Base-by-base conservation (phyloP, 2,797 vertebrate genomes). In the Falco rusticolus region DNA sequence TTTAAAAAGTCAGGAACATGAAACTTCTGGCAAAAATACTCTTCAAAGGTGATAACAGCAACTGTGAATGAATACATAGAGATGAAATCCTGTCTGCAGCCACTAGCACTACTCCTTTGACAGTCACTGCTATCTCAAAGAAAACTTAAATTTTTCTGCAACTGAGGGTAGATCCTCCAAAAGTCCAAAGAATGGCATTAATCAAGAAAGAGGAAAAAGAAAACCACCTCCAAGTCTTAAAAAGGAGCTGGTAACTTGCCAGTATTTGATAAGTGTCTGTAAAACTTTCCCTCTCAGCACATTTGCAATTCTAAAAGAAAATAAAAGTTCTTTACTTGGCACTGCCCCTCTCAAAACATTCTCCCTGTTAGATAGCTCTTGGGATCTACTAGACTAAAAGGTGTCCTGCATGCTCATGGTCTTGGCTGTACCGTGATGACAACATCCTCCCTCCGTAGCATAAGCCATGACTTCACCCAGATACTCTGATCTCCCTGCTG, bases 41-140 rank as follows among this genome's bases (percentile, higher is more conserved):
- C 45, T 87, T 74, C 78, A 87, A 94, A 95, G 72, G n/a, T 80
- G 89, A 56, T 59, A 96, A 95, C 47, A 88, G 47, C 81, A 95
- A 76, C 95, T 74, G 71, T 94, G 94, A 95, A 94, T 75, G 71
- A 89, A 83, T 59, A 76, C 21, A n/a, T 51, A 34, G 51, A 87
- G 82, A 94, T 84, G 10, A 93, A 96, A 89, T 87, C 25, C 64
- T 70, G 28, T 78, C 48, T 94, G 50, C 37, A 94, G 41, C 43
- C 59, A 37, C 34, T n/a, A 59, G 28, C 11, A 37, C 66, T 68
- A 9, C 28, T 91, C 13, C 47, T 87, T 83, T 88, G 34, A 39
- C 31, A 63, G 65, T 28, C 51, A 59, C 47, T 31, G 48, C 19
- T 21, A 9, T 17, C 54, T 75, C 24, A 48, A 75, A 88, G 47